A percentile compares a stretch with the other conserved stretches of the same genome.
phyloP scores from a whole-genome alignment of 1,140 invertebrate species.

The Liolophura sinensis region DNA sequence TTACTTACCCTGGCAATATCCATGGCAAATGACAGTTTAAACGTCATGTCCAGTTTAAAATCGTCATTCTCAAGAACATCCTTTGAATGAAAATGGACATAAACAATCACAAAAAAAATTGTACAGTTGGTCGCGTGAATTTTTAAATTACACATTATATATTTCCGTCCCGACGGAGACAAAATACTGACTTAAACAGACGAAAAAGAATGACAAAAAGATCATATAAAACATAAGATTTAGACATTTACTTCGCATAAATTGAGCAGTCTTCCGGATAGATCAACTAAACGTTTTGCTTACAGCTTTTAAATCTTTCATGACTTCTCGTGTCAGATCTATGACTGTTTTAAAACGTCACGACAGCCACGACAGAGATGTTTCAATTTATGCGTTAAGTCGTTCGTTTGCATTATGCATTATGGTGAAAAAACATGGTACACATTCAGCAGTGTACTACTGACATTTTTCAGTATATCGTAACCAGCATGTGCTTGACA shows the following conservation, averaged over 20 bases:
- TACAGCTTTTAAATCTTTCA: conserved; percentile 36
- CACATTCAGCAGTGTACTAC: too few species aligned
- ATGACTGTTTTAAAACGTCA: conserved; percentile 33
- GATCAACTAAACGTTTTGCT: background rate
- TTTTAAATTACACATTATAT: background rate
- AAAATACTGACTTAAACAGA: background rate
- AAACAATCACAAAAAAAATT: background rate
- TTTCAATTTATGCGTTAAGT: too few species aligned
- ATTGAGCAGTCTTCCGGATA: background rate
- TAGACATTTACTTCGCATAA: background rate
- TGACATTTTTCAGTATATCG: too few species aligned
- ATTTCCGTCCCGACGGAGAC: background rate
- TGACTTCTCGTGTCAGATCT: conserved; percentile 27
- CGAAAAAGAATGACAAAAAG: background rate
- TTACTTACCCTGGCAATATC: conserved; percentile 80
- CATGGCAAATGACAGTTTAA: conserved; percentile 89
- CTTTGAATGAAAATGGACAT: conserved; percentile 63
- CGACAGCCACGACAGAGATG: conserved; percentile 39
- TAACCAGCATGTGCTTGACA: too few species aligned
- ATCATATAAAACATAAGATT: background rate
- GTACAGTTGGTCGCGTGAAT: background rate
- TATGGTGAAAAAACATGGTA: too few species aligned
- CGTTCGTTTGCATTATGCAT: too few species aligned
- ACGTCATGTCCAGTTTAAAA: conserved; percentile 90
- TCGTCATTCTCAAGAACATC: conserved; percentile 92